A percentile compares a stretch with the other conserved stretches of the same genome.
Conservation (phyloP, 2,888 invertebrate genomes). For the Diarsia brunnea region DNA sequence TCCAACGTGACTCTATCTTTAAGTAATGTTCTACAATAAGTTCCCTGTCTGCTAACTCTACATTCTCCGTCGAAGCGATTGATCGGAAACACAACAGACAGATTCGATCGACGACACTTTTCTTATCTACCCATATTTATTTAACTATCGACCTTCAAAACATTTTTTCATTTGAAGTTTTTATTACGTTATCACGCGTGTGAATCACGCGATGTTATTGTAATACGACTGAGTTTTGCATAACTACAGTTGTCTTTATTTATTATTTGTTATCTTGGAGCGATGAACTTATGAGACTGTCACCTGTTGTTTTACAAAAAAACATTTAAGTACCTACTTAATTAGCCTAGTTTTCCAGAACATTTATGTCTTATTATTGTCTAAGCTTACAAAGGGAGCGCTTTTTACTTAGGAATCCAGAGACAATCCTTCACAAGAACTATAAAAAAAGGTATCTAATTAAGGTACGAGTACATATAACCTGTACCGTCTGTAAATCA, state of each 20-base stretch:
- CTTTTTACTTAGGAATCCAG: not conserved
- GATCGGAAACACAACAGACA: constrained; percentile 6
- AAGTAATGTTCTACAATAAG: not conserved
- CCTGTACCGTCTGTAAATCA: not conserved
- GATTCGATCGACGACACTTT: constrained; percentile 11
- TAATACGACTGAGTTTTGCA: constrained; percentile 17
- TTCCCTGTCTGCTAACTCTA: not conserved
- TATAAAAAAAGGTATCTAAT: not conserved
- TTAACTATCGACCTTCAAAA: constrained; percentile 15
- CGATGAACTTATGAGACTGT: not conserved
- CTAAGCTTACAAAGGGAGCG: not conserved
- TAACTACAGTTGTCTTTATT: constrained; percentile 18
- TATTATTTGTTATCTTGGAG: constrained; percentile 15
- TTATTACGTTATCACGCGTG: constrained; percentile 34
- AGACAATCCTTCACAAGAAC: not conserved
- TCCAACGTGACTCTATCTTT: not conserved
- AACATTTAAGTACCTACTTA: constrained; percentile 3
- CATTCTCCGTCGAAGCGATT: constrained; percentile 6
- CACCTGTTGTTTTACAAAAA: not conserved
- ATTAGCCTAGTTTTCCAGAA: not conserved
- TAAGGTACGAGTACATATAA: not conserved
- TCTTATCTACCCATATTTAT: constrained; percentile 33
- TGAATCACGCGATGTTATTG: constrained; percentile 41
- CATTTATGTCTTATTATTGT: not conserved
- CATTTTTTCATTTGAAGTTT: constrained; percentile 20